A percentile compares a stretch with the other conserved stretches of the same genome.
Evolutionary conservation across 2,113 vertebrate species (phyloP).

Genomic region (Dolichallabes microphthalmus): DNA sequence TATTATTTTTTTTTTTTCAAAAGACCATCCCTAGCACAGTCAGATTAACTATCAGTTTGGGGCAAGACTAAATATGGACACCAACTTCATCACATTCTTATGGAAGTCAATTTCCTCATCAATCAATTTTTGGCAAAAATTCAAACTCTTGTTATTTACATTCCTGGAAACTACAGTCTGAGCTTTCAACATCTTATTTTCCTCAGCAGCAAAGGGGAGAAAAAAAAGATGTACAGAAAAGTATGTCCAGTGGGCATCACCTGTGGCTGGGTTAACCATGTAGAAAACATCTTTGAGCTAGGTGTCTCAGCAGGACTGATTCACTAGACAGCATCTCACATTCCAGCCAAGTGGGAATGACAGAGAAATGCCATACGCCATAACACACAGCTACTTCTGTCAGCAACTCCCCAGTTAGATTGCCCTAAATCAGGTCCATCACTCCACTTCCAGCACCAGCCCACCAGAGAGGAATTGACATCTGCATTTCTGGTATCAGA

Average conservation of each 20-base stretch:
- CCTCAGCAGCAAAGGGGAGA: neutral
- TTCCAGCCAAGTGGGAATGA: slow-evolving; percentile 38
- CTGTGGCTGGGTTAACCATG: slow-evolving; percentile 44
- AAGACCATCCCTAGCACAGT: neutral
- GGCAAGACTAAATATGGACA: neutral
- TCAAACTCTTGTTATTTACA: neutral
- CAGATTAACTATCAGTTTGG: neutral
- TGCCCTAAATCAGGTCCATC: slow-evolving; percentile 54
- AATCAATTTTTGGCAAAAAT: neutral
- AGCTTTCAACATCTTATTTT: slow-evolving; percentile 18
- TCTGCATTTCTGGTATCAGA: slow-evolving; percentile 58
- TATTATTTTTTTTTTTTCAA: neutral
- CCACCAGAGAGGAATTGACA: slow-evolving; percentile 58
- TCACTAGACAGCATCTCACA: slow-evolving; percentile 33
- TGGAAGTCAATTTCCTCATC: slow-evolving; percentile 21
- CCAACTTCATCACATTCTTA: slow-evolving; percentile 13
- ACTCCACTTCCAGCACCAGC: slow-evolving; percentile 58
- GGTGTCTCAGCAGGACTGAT: slow-evolving; percentile 37
- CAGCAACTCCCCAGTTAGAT: slow-evolving; percentile 59
- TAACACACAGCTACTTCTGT: slow-evolving; percentile 39
- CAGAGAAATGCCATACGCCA: slow-evolving; percentile 33
- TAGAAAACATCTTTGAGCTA: slow-evolving; percentile 44
- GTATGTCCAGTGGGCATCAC: slow-evolving; percentile 23
- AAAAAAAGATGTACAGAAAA: slow-evolving; percentile 6
- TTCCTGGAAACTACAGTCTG: neutral